Evolutionary conservation across 2,113 vertebrate genomes (phyloP).

Genomic region (Piliocolobus tephrosceles): DNA sequence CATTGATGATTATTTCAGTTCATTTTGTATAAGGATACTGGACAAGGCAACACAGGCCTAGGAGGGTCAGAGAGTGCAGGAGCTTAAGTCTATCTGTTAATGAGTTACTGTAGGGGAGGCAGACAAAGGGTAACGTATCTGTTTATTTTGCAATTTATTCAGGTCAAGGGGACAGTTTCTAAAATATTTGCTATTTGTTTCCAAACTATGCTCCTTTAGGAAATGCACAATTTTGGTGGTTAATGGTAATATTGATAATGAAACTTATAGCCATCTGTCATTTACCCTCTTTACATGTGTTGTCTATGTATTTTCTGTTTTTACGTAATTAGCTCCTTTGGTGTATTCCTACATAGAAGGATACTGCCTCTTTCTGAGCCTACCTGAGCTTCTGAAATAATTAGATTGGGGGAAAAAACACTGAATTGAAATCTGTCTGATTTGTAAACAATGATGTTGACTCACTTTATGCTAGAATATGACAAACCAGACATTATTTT

Average conservation of each 20-base stretch:
- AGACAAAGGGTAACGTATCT: background rate
- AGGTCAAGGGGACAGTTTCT: background rate
- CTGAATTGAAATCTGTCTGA: background rate
- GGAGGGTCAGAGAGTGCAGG: background rate
- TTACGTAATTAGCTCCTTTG: background rate
- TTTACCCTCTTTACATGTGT: background rate
- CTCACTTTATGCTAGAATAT: slow-evolving; percentile 8
- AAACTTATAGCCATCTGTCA: background rate
- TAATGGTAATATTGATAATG: background rate
- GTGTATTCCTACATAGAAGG: background rate
- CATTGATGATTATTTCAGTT: background rate
- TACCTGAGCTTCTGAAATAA: background rate
- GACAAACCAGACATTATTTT: background rate
- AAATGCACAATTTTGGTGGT: background rate
- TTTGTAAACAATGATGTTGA: background rate
- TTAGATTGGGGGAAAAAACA: background rate
- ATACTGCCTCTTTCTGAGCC: background rate
- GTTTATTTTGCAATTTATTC: background rate
- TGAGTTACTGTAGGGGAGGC: background rate
- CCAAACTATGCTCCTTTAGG: background rate
- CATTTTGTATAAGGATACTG: background rate
- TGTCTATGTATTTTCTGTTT: background rate
- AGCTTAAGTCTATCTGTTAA: background rate
- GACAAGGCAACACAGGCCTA: background rate
- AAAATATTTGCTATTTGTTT: background rate